These are phyloP conservation scores for Atta texana DNA, from an alignment of 1,140 invertebrate species.

Conservation along the genomic window DNA sequence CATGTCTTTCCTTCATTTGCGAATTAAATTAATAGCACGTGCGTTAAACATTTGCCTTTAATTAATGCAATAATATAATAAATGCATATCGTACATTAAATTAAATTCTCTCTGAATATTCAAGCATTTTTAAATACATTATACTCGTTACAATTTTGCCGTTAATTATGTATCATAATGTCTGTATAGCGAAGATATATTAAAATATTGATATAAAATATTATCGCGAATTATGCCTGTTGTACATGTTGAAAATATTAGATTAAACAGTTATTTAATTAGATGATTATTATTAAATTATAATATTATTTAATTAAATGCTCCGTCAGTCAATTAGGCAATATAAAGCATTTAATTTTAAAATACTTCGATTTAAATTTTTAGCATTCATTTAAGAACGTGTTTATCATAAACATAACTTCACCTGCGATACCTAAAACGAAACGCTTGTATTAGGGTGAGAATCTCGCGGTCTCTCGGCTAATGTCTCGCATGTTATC, in stretches of 20 bases:
- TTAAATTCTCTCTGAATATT: background rate
- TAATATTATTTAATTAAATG: conserved; percentile 4
- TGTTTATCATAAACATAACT: conserved; percentile 1
- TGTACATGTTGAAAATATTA: background rate
- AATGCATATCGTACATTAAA: background rate
- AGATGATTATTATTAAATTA: background rate
- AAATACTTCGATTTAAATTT: background rate
- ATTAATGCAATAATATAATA: background rate
- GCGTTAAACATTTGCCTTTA: background rate
- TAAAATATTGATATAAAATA: background rate
- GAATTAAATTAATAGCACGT: conserved; percentile 4
- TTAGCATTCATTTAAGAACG: background rate
- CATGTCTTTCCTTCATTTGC: background rate
- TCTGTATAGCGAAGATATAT: background rate
- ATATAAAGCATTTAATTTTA: background rate
- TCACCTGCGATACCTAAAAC: conserved; percentile 69
- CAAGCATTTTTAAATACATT: background rate
- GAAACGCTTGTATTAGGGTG: conserved; percentile 79
- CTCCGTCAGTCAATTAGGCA: background rate
- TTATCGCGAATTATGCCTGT: too few species aligned
- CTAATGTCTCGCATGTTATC: conserved; percentile 78
- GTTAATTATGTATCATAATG: background rate
- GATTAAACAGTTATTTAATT: conserved; percentile 10
- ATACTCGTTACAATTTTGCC: background rate
- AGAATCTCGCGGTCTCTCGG: conserved; percentile 70